Percentiles rank a stretch among this genome's conserved stretches.
Conservation (phyloP, 1,140 invertebrate species). For the Melanaphis sacchari region DNA sequence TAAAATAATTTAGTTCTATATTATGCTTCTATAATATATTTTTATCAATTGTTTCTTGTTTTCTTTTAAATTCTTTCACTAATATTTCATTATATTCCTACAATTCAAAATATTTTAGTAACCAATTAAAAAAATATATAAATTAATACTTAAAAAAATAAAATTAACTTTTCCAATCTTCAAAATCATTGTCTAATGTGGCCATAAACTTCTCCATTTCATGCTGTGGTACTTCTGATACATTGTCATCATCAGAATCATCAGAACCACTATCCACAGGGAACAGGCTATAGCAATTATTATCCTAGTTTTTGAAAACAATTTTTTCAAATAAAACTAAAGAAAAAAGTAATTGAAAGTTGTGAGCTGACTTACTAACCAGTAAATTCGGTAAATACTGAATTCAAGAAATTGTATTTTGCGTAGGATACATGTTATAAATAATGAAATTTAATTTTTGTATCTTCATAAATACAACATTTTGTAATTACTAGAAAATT, state of each 20-base stretch:
- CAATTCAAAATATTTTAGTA: background rate
- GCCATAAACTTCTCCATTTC: background rate
- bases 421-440: background rate
- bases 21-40: background rate
- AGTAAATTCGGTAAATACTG: background rate
- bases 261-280: background rate
- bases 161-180: background rate
- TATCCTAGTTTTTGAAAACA: background rate
- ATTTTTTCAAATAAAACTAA: background rate
- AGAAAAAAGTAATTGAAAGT: background rate
- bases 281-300: background rate
- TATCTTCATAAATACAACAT: background rate
- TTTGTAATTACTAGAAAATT: background rate
- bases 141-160: background rate
- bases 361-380: background rate
- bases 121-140: background rate
- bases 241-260: background rate
- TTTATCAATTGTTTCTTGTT: background rate
- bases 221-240: background rate
- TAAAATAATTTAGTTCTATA: slow-evolving; percentile 2
- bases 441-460: background rate
- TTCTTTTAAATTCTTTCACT: background rate
- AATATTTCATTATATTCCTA: slow-evolving; percentile 10
- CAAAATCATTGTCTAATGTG: background rate
- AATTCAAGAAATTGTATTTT: background rate